Conservation (phyloP, 2,888 invertebrate species). For the Proisotoma minuta region DNA sequence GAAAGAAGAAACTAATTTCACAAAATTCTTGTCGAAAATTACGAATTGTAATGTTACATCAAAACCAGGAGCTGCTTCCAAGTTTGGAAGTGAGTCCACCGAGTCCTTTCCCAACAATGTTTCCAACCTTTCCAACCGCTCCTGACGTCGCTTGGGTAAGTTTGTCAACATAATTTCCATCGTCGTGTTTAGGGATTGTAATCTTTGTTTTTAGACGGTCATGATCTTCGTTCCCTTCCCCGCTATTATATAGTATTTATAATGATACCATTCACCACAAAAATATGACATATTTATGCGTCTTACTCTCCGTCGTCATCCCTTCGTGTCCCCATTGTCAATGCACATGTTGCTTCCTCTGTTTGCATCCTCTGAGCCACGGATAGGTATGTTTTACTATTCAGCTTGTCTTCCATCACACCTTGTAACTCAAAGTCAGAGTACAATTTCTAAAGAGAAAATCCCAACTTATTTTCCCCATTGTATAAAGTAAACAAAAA, state of each 20-base stretch:
- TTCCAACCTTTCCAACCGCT: conserved; percentile 81
- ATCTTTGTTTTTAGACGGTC: conserved; percentile 59
- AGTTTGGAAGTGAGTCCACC: conserved; percentile 85
- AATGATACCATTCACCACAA: background rate
- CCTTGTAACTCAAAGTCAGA: conserved; percentile 99
- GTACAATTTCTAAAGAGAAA: conserved; percentile 78
- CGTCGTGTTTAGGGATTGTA: conserved; percentile 61
- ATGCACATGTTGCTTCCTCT: conserved; percentile 88
- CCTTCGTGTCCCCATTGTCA: conserved; percentile 54
- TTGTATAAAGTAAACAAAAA: background rate
- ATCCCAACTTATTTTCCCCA: background rate
- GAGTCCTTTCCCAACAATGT: conserved; percentile 83
- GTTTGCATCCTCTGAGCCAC: conserved; percentile 92
- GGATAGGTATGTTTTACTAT: conserved; percentile 90
- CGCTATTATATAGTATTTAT: conserved; percentile 36
- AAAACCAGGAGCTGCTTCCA: conserved; percentile 58
- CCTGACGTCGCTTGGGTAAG: conserved; percentile 74
- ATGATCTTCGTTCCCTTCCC: conserved; percentile 59
- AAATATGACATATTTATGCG: background rate
- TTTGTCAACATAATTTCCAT: conserved; percentile 69
- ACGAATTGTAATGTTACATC: too few relatives aligned
- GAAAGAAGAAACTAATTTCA: background rate
- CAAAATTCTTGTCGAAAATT: background rate
- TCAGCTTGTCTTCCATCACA: conserved; percentile 93
- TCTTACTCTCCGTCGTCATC: conserved; percentile 44